Percentiles rank a stretch among this genome's conserved stretches.
These are phyloP conservation scores for Acanthococcus lagerstroemiae DNA, from an alignment of 2,888 invertebrate genomes.

Conservation along the genomic window DNA sequence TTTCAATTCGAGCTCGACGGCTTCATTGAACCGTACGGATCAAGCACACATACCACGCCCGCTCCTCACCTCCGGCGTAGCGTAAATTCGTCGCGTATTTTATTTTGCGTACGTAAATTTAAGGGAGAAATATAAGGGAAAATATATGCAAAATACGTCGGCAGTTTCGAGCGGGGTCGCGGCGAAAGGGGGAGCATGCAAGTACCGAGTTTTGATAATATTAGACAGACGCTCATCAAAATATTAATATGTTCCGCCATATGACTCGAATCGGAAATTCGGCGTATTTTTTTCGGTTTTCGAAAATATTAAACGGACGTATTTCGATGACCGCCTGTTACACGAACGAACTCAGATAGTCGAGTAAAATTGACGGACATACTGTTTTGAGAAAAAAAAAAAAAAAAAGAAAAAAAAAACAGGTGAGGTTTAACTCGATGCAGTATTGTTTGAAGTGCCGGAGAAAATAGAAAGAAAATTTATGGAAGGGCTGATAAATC, in stretches of 20 bases:
- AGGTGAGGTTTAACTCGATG: too few relatives aligned
- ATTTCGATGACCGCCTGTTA: too few relatives aligned
- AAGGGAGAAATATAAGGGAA: slow-evolving; percentile 30
- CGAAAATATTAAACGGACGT: too few relatives aligned
- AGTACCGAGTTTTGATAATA: too few relatives aligned
- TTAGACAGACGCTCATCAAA: slow-evolving; percentile 27
- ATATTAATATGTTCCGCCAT: slow-evolving; percentile 28
- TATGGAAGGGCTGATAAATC: too few relatives aligned
- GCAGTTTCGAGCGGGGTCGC: slow-evolving; percentile 12
- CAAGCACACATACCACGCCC: slow-evolving; percentile 13
- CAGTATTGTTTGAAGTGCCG: too few relatives aligned
- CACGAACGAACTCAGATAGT: too few relatives aligned
- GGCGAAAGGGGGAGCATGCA: too few relatives aligned
- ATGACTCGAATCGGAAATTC: slow-evolving; percentile 25
- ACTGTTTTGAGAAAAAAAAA: too few relatives aligned
- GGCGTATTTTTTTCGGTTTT: slow-evolving; percentile 16
- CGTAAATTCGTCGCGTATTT: slow-evolving; percentile 28
- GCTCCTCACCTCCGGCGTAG: background rate
- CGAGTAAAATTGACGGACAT: too few relatives aligned
- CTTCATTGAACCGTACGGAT: slow-evolving; percentile 29
- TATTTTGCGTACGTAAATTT: slow-evolving; percentile 19
- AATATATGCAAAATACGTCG: slow-evolving; percentile 30
- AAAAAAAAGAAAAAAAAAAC: too few relatives aligned
- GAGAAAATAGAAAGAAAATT: too few relatives aligned
- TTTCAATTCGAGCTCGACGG: slow-evolving; percentile 35